Conservation (phyloP, 1,140 invertebrate species). For the Leptestheria dahalacensis region DNA sequence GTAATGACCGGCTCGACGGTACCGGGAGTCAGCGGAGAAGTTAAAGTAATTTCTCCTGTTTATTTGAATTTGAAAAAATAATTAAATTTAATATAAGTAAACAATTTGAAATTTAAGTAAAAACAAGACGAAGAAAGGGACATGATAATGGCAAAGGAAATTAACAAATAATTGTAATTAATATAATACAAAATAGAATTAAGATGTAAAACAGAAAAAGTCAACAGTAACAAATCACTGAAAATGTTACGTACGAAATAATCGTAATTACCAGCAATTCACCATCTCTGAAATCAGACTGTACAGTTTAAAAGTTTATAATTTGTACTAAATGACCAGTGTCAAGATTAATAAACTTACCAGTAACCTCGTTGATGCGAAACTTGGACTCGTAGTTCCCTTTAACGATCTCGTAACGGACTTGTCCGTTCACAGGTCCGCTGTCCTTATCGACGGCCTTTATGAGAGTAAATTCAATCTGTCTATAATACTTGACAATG, state of each 20-base stretch:
- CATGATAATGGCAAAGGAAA: neutral
- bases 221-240: too few relatives aligned
- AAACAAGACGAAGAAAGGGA: neutral
- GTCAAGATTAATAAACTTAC: slow-evolving; percentile 37
- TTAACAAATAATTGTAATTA: too few relatives aligned
- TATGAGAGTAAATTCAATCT: slow-evolving; percentile 14
- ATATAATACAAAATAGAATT: too few relatives aligned
- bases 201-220: too few relatives aligned
- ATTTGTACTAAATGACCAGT: too few relatives aligned
- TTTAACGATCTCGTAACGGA: slow-evolving; percentile 66
- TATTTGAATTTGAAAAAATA: neutral
- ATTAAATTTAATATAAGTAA: neutral
- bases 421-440: slow-evolving; percentile 66
- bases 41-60: slow-evolving; percentile 24
- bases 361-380: slow-evolving; percentile 55
- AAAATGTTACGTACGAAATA: too few relatives aligned
- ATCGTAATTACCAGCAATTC: too few relatives aligned
- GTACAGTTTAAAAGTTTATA: too few relatives aligned
- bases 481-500: neutral
- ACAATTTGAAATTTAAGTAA: too few relatives aligned
- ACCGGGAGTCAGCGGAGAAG: slow-evolving; percentile 3
- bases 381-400: slow-evolving; percentile 68
- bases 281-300: too few relatives aligned
- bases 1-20: slow-evolving; percentile 25
- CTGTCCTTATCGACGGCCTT: slow-evolving; percentile 64